Evolutionary conservation across 2,797 vertebrate species (phyloP).

Genomic region (Crax fasciolata): DNA sequence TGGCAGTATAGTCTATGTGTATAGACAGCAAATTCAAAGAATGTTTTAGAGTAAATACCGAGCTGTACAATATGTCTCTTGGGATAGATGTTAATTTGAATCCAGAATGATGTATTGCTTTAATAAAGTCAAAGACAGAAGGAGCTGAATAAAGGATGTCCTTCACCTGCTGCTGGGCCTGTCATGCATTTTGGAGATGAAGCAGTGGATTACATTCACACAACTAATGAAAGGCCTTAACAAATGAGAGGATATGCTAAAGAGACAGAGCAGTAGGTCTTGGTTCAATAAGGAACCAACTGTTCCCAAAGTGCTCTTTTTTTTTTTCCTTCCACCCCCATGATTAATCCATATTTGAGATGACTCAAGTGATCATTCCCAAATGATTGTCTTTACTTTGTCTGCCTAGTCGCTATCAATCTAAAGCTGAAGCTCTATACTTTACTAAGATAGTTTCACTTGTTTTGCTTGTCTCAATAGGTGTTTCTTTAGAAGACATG

Average conservation of each 20-base stretch:
- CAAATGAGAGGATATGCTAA: conserved; percentile 54
- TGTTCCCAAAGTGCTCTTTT: not conserved
- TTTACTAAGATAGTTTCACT: conserved; percentile 14
- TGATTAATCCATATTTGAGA: conserved; percentile 31
- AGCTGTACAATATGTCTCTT: not conserved
- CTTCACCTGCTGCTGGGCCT: conserved; percentile 49
- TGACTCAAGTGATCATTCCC: conserved; percentile 22
- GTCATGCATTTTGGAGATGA: conserved; percentile 21
- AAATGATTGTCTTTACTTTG: conserved; percentile 5
- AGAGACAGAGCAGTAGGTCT: conserved; percentile 12
- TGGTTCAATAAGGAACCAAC: conserved; percentile 51
- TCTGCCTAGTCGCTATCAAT: not conserved
- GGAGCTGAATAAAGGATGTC: conserved; percentile 35
- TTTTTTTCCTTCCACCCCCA: rapidly evolving
- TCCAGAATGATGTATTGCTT: conserved; percentile 49
- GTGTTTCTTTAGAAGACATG: conserved; percentile 4
- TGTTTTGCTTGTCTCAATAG: conserved; percentile 25
- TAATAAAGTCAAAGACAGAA: conserved; percentile 63
- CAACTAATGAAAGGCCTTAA: conserved; percentile 47
- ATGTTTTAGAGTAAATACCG: conserved; percentile 38
- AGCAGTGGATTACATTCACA: conserved; percentile 46
- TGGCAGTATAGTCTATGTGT: conserved; percentile 40
- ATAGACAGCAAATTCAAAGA: conserved; percentile 48
- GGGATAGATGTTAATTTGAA: conserved; percentile 45
- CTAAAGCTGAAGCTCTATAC: not conserved